Conservation (phyloP, 2,888 invertebrate species). For the Brassicogethes aeneus region DNA sequence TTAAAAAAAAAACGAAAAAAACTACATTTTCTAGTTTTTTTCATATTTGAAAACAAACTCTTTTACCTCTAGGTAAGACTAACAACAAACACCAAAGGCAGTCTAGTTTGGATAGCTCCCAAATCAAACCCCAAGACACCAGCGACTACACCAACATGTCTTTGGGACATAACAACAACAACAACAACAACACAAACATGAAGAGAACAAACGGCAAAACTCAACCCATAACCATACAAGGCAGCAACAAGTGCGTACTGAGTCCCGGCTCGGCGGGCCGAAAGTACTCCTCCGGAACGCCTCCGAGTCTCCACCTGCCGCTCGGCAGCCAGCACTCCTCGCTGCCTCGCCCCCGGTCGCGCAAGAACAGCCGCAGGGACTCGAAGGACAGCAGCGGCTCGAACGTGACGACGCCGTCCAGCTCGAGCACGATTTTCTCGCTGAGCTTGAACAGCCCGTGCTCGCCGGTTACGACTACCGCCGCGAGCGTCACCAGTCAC, state of each 20-base stretch:
- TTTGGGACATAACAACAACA: slow-evolving; percentile 30
- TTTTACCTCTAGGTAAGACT: too few species aligned
- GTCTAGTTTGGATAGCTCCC: slow-evolving; percentile 31
- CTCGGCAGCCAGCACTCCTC: slow-evolving; percentile 41
- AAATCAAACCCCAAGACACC: slow-evolving; percentile 18
- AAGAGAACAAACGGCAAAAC: slow-evolving; percentile 46
- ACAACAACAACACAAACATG: slow-evolving; percentile 23
- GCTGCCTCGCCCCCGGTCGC: slow-evolving; percentile 34
- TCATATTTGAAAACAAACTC: too few species aligned
- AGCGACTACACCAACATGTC: slow-evolving; percentile 50
- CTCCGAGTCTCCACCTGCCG: slow-evolving; percentile 44
- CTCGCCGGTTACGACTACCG: slow-evolving; percentile 48
- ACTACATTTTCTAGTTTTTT: too few species aligned
- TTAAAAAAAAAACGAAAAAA: too few species aligned
- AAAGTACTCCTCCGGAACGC: slow-evolving; percentile 37
- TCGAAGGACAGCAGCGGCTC: slow-evolving; percentile 40
- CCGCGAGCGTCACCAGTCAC: too few species aligned
- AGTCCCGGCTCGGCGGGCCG: slow-evolving; percentile 26
- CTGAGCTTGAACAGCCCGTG: slow-evolving; percentile 59
- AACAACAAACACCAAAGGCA: slow-evolving; percentile 25
- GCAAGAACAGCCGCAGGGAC: slow-evolving; percentile 35
- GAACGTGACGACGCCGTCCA: slow-evolving; percentile 50
- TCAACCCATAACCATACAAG: slow-evolving; percentile 52
- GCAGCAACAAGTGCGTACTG: slow-evolving; percentile 25
- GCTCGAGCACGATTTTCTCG: slow-evolving; percentile 56